Percentiles rank a stretch among this genome's conserved stretches.
phyloP scores from a whole-genome alignment of 2,797 vertebrate species.

The Protosalanx chinensis region DNA sequence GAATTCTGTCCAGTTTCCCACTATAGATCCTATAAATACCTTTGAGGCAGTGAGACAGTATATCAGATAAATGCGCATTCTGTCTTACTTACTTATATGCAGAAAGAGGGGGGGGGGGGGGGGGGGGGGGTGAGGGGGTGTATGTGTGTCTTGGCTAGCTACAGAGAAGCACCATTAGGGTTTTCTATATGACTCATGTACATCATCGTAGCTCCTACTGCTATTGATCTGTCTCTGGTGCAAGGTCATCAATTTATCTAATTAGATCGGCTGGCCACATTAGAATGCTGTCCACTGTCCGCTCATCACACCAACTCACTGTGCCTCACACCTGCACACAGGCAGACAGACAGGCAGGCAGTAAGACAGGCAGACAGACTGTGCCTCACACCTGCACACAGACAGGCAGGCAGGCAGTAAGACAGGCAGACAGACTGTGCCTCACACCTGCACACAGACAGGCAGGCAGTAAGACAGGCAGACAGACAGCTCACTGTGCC shows the following conservation, averaged over 20 bases:
- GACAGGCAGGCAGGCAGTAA: slow-evolving; percentile 16
- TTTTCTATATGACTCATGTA: neutral
- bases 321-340: too few species aligned
- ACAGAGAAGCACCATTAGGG: neutral
- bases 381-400: too few species aligned
- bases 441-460: too few species aligned
- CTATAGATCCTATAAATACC: too few species aligned
- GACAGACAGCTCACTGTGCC: too few species aligned
- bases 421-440: slow-evolving; percentile 25
- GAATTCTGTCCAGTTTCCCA: neutral
- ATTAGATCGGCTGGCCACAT: slow-evolving; percentile 32
- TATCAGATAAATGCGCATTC: too few species aligned
- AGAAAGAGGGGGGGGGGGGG: too few species aligned
- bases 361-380: slow-evolving; percentile 29
- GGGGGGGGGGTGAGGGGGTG: too few species aligned
- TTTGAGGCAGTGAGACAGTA: too few species aligned
- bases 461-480: too few species aligned
- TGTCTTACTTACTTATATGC: too few species aligned
- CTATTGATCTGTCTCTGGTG: slow-evolving; percentile 33
- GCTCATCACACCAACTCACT: slow-evolving; percentile 16
- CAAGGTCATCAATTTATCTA: slow-evolving; percentile 37
- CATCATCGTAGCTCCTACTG: slow-evolving; percentile 14
- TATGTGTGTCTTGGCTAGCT: neutral
- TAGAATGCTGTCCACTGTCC: slow-evolving; percentile 8
- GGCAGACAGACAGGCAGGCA: neutral